These are phyloP conservation scores for Lophura swinhoii DNA, from an alignment of 2,797 vertebrate species.

Conservation along the genomic window DNA sequence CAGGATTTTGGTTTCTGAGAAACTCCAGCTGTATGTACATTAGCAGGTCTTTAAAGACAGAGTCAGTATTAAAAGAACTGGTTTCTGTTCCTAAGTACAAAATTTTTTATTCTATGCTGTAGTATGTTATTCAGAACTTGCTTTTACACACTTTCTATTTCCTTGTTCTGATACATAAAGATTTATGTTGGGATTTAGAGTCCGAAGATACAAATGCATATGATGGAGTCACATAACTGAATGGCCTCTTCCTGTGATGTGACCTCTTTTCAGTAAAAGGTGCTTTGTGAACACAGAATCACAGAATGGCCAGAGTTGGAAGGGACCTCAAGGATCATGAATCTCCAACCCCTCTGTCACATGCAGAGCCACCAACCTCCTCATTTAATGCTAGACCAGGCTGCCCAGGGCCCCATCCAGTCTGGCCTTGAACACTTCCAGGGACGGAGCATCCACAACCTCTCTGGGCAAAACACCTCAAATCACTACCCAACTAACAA, in stretches of 20 bases:
- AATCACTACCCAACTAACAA: background rate
- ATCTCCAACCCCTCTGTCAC: too few relatives aligned
- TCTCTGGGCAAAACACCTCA: background rate
- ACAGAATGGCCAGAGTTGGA: too few relatives aligned
- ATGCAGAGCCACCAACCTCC: too few relatives aligned
- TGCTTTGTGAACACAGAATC: background rate
- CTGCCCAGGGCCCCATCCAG: too few relatives aligned
- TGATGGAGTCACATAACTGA: background rate
- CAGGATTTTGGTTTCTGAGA: background rate
- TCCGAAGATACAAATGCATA: background rate
- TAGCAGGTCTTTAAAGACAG: background rate
- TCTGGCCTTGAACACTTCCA: too few relatives aligned
- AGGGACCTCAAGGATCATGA: too few relatives aligned
- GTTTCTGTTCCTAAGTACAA: background rate
- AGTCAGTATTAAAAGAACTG: background rate
- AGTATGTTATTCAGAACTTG: background rate
- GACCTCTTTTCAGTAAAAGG: background rate
- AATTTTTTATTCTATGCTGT: background rate
- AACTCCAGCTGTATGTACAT: background rate
- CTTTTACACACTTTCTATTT: background rate
- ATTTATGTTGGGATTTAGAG: background rate
- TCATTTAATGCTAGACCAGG: too few relatives aligned
- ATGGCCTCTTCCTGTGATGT: fast-evolving
- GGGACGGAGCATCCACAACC: too few relatives aligned
- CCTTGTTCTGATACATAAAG: background rate